phyloP scores from a whole-genome alignment of 2,888 invertebrate species.

The Sarcophaga carnaria region DNA sequence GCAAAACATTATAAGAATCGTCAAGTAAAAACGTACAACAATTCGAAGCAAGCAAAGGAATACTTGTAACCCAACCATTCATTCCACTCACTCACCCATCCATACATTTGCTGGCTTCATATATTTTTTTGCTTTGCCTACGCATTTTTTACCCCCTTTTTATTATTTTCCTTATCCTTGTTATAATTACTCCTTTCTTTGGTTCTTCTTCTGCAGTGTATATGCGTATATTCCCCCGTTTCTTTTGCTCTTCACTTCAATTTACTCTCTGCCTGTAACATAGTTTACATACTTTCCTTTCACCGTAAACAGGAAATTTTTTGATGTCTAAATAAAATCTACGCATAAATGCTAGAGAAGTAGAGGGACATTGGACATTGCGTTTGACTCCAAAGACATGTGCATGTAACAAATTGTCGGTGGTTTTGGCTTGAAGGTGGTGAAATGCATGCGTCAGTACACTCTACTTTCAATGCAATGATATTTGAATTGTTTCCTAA shows the following conservation, averaged over 20 bases:
- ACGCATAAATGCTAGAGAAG: slow-evolving; percentile 20
- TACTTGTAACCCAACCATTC: not conserved
- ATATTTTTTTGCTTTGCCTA: not conserved
- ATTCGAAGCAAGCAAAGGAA: slow-evolving; percentile 8
- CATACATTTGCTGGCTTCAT: not conserved
- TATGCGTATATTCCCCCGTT: too few species aligned
- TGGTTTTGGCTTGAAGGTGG: too few species aligned
- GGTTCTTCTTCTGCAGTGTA: not conserved
- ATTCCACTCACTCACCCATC: not conserved
- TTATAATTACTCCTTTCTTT: not conserved
- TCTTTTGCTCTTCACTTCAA: not conserved
- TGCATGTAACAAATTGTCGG: too few species aligned
- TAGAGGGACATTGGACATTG: not conserved
- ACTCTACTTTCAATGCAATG: too few species aligned
- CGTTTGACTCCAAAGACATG: not conserved
- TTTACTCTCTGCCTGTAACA: not conserved
- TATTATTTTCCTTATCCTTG: not conserved
- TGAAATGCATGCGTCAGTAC: too few species aligned
- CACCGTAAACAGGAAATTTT: slow-evolving; percentile 37
- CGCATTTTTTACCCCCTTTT: slow-evolving; percentile 40
- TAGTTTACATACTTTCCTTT: not conserved
- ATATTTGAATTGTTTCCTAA: too few species aligned
- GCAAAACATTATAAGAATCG: not conserved
- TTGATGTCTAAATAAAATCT: slow-evolving; percentile 48
- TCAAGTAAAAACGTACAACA: not conserved